Evolutionary conservation across 2,888 invertebrate species (phyloP).

Genomic region (Drosophila fulvimacula): DNA sequence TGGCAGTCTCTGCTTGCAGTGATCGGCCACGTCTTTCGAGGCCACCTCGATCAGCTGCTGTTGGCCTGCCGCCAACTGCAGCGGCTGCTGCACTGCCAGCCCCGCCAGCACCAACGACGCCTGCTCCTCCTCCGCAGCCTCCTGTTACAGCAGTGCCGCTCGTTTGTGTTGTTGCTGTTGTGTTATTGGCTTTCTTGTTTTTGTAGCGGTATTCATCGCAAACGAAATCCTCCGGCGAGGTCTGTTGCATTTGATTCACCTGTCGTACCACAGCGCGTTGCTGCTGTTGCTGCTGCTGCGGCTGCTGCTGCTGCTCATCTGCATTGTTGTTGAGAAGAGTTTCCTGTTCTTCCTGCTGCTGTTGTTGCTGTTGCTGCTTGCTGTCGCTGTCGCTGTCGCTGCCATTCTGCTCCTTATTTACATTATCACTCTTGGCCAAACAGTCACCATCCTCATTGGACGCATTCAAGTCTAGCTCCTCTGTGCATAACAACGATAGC

Average conservation of each 20-base stretch:
- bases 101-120: slow-evolving; percentile 50
- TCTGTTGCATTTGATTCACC: slow-evolving; percentile 85
- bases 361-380: slow-evolving; percentile 58
- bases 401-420: slow-evolving; percentile 81
- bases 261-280: slow-evolving; percentile 70
- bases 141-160: slow-evolving; percentile 65
- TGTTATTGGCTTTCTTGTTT: slow-evolving; percentile 74
- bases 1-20: slow-evolving; percentile 78
- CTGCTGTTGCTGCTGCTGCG: slow-evolving; percentile 66
- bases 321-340: slow-evolving; percentile 83
- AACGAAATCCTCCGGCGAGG: slow-evolving; percentile 84
- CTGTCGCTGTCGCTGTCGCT: slow-evolving; percentile 38
- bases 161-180: slow-evolving; percentile 77
- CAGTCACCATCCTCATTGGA: slow-evolving; percentile 61
- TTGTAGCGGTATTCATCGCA: slow-evolving; percentile 82
- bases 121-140: slow-evolving; percentile 31
- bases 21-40: slow-evolving; percentile 83
- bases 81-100: slow-evolving; percentile 50
- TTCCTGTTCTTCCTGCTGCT: slow-evolving; percentile 70
- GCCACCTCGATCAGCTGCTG: slow-evolving; percentile 79
- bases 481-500: slow-evolving; percentile 85
- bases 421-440: slow-evolving; percentile 84
- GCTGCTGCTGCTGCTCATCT: slow-evolving; percentile 71
- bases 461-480: slow-evolving; percentile 62
- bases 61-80: slow-evolving; percentile 75